phyloP scores from a whole-genome alignment of 2,888 invertebrate genomes.

The Spodoptera picta region DNA sequence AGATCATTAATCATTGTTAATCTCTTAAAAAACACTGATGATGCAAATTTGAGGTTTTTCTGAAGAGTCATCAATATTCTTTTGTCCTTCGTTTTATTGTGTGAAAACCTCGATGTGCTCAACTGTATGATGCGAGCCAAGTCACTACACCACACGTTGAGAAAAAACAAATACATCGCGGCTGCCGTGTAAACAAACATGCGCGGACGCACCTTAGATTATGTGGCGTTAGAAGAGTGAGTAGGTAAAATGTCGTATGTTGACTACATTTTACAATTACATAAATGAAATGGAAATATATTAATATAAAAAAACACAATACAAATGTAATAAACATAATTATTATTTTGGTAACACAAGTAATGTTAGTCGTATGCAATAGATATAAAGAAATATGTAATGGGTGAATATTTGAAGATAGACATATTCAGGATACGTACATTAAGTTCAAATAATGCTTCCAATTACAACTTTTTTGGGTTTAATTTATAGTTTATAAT shows the following conservation, averaged over 20 bases:
- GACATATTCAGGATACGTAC: too few species aligned
- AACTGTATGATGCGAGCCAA: constrained; percentile 64
- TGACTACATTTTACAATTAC: too few species aligned
- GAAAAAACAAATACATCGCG: constrained; percentile 80
- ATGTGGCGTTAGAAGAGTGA: constrained; percentile 49
- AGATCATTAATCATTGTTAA: constrained; percentile 23
- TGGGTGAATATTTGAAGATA: too few species aligned
- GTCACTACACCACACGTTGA: constrained; percentile 67
- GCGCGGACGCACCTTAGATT: constrained; percentile 47
- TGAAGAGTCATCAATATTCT: constrained; percentile 6
- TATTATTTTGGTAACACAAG: too few species aligned
- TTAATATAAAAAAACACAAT: too few species aligned
- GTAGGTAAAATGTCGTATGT: constrained; percentile 39
- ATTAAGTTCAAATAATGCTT: too few species aligned
- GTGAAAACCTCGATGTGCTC: constrained; percentile 57
- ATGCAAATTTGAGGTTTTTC: not conserved
- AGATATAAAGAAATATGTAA: too few species aligned
- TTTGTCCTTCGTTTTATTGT: constrained; percentile 33
- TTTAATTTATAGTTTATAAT: too few species aligned
- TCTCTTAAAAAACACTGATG: constrained; percentile 9
- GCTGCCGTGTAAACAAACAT: constrained; percentile 77
- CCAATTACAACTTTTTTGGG: too few species aligned
- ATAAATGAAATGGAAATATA: too few species aligned
- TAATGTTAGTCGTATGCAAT: too few species aligned
- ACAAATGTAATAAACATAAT: too few species aligned